phyloP scores from a whole-genome alignment of 1,140 invertebrate genomes.

The Drosophila takahashii region DNA sequence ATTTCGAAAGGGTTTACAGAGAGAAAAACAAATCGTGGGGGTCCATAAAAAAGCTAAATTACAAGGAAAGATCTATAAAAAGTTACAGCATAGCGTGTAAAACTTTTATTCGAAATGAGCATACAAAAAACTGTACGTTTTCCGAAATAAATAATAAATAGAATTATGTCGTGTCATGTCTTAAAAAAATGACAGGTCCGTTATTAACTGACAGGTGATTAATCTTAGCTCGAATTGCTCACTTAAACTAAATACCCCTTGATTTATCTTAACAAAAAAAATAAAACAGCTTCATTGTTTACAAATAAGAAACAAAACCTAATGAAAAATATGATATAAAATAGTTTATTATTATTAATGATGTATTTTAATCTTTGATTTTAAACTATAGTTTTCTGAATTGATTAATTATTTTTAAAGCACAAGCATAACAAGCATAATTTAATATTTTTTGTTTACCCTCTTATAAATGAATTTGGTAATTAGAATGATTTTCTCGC shows the following conservation, averaged over 20 bases:
- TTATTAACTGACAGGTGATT: background rate
- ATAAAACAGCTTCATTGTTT: background rate
- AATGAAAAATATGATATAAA: background rate
- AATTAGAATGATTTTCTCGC: background rate
- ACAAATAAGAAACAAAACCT: background rate
- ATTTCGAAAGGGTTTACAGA: slow-evolving; percentile 2
- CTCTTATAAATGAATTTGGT: too few relatives aligned
- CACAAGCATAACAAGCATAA: too few relatives aligned
- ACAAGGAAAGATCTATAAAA: fast-evolving
- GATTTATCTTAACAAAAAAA: background rate
- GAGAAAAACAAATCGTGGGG: background rate
- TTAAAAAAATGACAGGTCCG: background rate
- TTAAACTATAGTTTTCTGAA: too few relatives aligned
- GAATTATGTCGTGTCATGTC: background rate
- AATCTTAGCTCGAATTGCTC: background rate
- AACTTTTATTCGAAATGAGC: background rate
- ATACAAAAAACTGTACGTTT: background rate
- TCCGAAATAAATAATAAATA: background rate
- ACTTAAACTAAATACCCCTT: background rate
- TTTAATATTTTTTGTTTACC: too few relatives aligned
- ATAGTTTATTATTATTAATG: background rate
- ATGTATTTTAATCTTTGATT: too few relatives aligned
- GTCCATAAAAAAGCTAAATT: background rate
- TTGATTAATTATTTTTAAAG: too few relatives aligned
- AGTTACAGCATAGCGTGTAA: background rate